These are phyloP conservation scores for Trichonephila clavipes DNA, from an alignment of 1,140 invertebrate species.

Conservation along the genomic window DNA sequence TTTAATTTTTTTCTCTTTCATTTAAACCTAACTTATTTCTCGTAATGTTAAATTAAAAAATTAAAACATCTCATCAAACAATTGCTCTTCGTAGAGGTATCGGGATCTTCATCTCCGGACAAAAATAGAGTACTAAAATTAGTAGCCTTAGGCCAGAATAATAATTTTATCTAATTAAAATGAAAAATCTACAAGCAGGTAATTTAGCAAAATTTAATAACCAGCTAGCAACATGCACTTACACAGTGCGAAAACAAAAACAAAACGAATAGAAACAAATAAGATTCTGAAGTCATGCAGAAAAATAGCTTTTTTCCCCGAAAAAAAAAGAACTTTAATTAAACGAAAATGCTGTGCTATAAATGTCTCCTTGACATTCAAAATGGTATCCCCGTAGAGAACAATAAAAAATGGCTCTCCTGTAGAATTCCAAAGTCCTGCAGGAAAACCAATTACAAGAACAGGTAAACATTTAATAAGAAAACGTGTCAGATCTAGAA, in stretches of 20 bases:
- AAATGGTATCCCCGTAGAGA: neutral
- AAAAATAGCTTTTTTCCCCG: neutral
- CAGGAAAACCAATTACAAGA: neutral
- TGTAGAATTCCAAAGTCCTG: neutral
- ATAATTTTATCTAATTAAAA: too few relatives aligned
- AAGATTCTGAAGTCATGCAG: neutral
- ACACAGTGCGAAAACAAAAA: neutral
- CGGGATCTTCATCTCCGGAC: too few relatives aligned
- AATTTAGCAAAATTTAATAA: too few relatives aligned
- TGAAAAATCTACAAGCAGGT: too few relatives aligned
- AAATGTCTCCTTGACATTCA: neutral
- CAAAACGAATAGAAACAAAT: neutral
- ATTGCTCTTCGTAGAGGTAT: too few relatives aligned
- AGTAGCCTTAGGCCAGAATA: too few relatives aligned
- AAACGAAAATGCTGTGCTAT: neutral
- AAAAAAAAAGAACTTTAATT: neutral
- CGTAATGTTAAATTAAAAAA: too few relatives aligned
- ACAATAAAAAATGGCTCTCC: neutral
- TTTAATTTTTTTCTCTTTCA: too few relatives aligned
- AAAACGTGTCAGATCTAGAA: neutral
- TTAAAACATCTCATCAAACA: too few relatives aligned
- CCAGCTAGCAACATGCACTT: too few relatives aligned
- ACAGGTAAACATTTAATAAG: constrained; percentile 9
- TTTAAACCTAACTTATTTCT: too few relatives aligned
- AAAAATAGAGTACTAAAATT: too few relatives aligned